Evolutionary conservation across 1,140 invertebrate genomes (phyloP), one percentile per base, ranked within the genome.

Genomic region (Drosophila tsacasi): DNA sequence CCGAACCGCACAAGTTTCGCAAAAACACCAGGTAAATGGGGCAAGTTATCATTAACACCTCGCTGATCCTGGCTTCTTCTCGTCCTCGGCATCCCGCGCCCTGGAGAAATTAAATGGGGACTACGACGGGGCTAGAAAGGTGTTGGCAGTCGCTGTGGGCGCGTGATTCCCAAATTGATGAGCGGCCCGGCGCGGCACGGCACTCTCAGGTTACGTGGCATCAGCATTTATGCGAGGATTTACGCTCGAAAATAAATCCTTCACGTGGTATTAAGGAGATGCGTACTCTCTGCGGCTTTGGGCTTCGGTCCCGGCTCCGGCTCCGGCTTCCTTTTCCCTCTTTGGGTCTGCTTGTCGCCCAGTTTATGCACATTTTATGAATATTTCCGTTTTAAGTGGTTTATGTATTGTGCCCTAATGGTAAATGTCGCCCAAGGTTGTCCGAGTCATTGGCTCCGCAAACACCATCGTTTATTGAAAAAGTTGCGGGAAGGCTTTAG

Each of bases 11-110:
- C 46, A 61, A 72, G 55, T 71, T 62, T 61, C 17, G 10, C n/a
- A 52, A 55, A 30, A 80, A 78, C 61, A 49, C 66, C 63, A 58
- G 35, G 59, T 61, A 47, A 75, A 83, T 84, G 42, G 50, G 35
- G 63, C 57, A 79, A 62, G 47, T 62, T 76, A 76, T 79, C 81
- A 83, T 83, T 83, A 83, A 83, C 81, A 83, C 81, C 81, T 83
- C 76, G 65, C 61, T 76, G 81, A 83, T 83, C 81, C 76, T 13
- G 61, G 37, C 32, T 13, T 15, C 65, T 37, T 21, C 52, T 55
- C 42, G 19, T n/a, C n/a, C 52, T 30, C n/a, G 58, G 37, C 15
- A 10, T 73, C 72, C 27, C 6, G 59, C 35, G 39, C 59, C 27
- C 54, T 23, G 59, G 60, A 57, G 35, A 75, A 39, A 61, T 74